Conservation (phyloP, 2,888 invertebrate species). For the Acronicta psi region DNA sequence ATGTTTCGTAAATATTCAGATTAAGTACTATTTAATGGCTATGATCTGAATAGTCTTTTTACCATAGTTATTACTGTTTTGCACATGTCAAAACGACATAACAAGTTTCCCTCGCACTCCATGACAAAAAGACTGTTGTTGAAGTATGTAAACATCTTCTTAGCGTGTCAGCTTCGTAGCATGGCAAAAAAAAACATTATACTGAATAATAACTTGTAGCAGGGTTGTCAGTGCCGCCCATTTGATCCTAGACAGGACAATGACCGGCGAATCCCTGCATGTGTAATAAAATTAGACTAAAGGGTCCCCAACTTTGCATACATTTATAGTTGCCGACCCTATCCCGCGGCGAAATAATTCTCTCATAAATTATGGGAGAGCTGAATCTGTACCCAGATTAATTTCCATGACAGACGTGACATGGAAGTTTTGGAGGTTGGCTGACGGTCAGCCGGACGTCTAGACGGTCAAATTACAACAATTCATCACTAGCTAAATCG, state of each 20-base stretch:
- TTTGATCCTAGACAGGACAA: constrained; percentile 6
- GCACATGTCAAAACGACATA: too few relatives aligned
- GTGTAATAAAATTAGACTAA: constrained; percentile 26
- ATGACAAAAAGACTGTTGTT: too few relatives aligned
- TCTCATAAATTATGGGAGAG: constrained; percentile 7
- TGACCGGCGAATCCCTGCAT: constrained; percentile 9
- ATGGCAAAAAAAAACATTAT: too few relatives aligned
- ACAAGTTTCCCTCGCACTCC: too few relatives aligned
- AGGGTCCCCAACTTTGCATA: constrained; percentile 20
- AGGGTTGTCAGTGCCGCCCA: constrained; percentile 1
- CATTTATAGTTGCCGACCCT: constrained; percentile 7
- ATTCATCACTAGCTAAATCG: constrained; percentile 70
- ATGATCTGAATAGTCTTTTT: too few relatives aligned
- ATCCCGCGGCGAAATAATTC: constrained; percentile 1
- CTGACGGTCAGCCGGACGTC: constrained; percentile 56
- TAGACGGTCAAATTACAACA: constrained; percentile 69
- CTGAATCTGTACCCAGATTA: constrained; percentile 30
- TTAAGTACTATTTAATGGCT: too few relatives aligned
- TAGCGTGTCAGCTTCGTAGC: too few relatives aligned
- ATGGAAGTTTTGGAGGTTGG: constrained; percentile 58
- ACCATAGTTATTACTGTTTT: too few relatives aligned
- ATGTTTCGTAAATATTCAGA: too few relatives aligned
- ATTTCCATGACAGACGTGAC: constrained; percentile 44
- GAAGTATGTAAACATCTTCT: too few relatives aligned
- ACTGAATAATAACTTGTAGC: not conserved